phyloP scores from a whole-genome alignment of 2,888 invertebrate genomes.

The Agrotis segetum region DNA sequence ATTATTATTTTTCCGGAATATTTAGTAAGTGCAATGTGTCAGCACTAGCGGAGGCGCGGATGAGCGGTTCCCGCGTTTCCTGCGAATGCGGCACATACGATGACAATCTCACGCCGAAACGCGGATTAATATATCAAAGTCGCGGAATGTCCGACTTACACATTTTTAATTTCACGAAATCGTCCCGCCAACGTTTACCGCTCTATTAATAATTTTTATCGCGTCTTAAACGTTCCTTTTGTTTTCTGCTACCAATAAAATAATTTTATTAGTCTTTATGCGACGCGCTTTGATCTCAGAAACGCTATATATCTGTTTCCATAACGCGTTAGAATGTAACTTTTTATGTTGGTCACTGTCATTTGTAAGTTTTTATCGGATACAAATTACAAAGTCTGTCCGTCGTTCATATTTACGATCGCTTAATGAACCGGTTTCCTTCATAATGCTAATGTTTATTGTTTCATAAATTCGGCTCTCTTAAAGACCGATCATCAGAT shows the following conservation, averaged over 20 bases:
- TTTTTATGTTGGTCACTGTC: constrained; percentile 67
- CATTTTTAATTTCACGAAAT: constrained; percentile 74
- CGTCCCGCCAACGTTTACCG: constrained; percentile 78
- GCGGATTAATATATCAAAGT: constrained; percentile 82
- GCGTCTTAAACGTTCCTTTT: constrained; percentile 84
- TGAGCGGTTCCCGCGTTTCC: constrained; percentile 73
- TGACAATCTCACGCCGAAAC: constrained; percentile 83
- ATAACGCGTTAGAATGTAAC: constrained; percentile 65
- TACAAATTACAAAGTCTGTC: constrained; percentile 60
- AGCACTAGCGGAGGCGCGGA: constrained; percentile 76
- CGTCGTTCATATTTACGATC: constrained; percentile 69
- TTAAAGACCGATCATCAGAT: constrained; percentile 70
- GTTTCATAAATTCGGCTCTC: constrained; percentile 75
- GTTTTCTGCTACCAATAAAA: constrained; percentile 83
- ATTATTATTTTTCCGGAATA: neutral
- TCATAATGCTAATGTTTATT: constrained; percentile 77
- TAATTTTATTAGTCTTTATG: constrained; percentile 75
- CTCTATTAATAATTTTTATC: constrained; percentile 87
- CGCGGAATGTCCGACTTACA: constrained; percentile 63
- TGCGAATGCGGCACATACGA: constrained; percentile 74
- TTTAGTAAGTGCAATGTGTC: constrained; percentile 45
- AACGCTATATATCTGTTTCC: constrained; percentile 66
- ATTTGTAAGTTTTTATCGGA: constrained; percentile 66
- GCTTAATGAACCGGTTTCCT: constrained; percentile 70
- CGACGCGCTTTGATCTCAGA: constrained; percentile 75